Base-by-base conservation (phyloP, 1,140 invertebrate species). In the Parasteatoda tepidariorum region DNA sequence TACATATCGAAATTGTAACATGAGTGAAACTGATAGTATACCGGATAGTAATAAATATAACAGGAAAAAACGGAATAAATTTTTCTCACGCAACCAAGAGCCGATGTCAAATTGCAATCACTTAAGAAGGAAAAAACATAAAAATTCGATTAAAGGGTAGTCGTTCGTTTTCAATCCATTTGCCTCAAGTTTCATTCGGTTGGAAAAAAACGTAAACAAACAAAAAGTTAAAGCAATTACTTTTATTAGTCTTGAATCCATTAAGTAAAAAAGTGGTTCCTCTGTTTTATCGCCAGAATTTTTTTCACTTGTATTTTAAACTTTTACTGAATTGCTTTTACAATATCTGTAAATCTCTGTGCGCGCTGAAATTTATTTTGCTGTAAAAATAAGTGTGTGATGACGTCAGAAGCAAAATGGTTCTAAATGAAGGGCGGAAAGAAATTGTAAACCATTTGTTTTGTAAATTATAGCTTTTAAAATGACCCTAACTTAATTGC, bases 201-300 rank as follows among this genome's bases (percentile, higher is more conserved):
- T 61, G 59, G 59, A 61, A 73, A 34, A 31, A 73, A 48, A 18
- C 18, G 38, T 48, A 48, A 48, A 73, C 30, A 57, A 73, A 73
- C 22, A 73, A 73, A 54, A 73, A 73, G 18, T 13, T 3, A 54
- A 57, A 33, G 70, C 70, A 73, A 73, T 73, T 73, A 73, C 48
- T 73, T 73, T 73, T 73, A 73, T 73, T 73, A 26, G 70, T 28
- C 48, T 57, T 73, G 70, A 73, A 73, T 73, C 70, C 70, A 73
- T 73, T 73, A 57, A 73, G 22, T 31, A 54, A 28, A 55, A 73
- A 54, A 48, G 38, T 48, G 18, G 9, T 48, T 57, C 28, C 48
- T 31, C 15, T 68, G 66, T 34, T 30, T 41, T 34, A 34, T 33
- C 13, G 7, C 41, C 34, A 13, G 66, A 68, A 68, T 22, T 34